phyloP scores from a whole-genome alignment of 2,888 invertebrate species.

The Parnassius apollo region DNA sequence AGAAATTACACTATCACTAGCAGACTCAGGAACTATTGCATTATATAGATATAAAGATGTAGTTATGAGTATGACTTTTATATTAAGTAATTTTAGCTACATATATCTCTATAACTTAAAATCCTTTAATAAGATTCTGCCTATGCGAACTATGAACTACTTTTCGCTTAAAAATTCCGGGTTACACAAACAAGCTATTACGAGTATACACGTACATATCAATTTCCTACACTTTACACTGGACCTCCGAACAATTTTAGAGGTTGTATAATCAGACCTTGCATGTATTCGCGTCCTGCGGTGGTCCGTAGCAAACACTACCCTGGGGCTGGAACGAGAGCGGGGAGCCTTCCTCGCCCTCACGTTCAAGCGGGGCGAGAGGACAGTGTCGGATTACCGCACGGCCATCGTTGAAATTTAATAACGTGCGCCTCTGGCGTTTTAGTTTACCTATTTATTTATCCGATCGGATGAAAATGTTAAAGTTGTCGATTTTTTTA shows the following conservation, averaged over 20 bases:
- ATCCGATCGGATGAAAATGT: slow-evolving; percentile 11
- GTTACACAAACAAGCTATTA: not conserved
- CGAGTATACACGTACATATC: not conserved
- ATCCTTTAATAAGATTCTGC: too few relatives aligned
- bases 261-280: slow-evolving; percentile 19
- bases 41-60: too few relatives aligned
- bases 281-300: slow-evolving; percentile 19
- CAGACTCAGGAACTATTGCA: too few relatives aligned
- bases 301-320: slow-evolving; percentile 17
- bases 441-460: slow-evolving; percentile 25
- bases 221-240: slow-evolving; percentile 4
- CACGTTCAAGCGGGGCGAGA: not conserved
- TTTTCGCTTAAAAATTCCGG: not conserved
- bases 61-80: too few relatives aligned
- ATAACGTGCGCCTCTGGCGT: slow-evolving; percentile 41
- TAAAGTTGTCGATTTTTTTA: not conserved
- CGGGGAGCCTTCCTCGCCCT: not conserved
- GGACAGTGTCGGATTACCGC: slow-evolving; percentile 40
- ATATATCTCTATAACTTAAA: too few relatives aligned
- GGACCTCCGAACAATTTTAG: slow-evolving; percentile 15
- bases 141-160: not conserved
- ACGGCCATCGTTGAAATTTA: slow-evolving; percentile 43
- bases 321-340: slow-evolving; percentile 8
- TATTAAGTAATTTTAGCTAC: too few relatives aligned
- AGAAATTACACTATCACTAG: too few relatives aligned